Percentiles rank a stretch among this genome's conserved stretches.
phyloP scores from a whole-genome alignment of 1,140 invertebrate species.

The Papilio polytes region DNA sequence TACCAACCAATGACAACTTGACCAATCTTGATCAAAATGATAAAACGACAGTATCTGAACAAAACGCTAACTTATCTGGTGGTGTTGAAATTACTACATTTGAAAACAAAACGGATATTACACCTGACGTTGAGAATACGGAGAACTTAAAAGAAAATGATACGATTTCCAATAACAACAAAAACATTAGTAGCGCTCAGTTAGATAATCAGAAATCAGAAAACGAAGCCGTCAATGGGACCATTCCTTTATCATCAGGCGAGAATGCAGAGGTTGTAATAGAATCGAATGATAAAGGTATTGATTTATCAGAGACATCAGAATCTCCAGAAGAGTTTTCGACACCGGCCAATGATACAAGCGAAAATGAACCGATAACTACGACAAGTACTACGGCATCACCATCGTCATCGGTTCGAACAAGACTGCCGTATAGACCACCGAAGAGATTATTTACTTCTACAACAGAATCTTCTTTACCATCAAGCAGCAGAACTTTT shows the following conservation, averaged over 20 bases:
- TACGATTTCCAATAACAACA: neutral
- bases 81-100: neutral
- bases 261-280: constrained; percentile 44
- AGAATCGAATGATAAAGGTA: constrained; percentile 46
- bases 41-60: neutral
- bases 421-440: constrained; percentile 75
- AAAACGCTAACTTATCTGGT: neutral
- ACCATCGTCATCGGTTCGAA: constrained; percentile 58
- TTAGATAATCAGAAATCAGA: neutral
- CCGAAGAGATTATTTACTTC: constrained; percentile 74
- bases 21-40: neutral
- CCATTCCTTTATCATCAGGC: neutral
- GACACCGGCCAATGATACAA: constrained; percentile 35
- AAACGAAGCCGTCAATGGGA: neutral
- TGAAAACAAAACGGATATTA: neutral
- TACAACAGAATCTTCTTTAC: constrained; percentile 71
- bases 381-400: constrained; percentile 63
- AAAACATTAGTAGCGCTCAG: neutral
- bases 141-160: neutral
- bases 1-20: neutral
- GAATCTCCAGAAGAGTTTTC: neutral
- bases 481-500: constrained; percentile 74
- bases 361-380: constrained; percentile 49
- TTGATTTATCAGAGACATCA: constrained; percentile 47
- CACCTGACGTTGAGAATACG: neutral